Conservation (phyloP, 2,797 vertebrate species). For the Rhinichthys osculus region DNA sequence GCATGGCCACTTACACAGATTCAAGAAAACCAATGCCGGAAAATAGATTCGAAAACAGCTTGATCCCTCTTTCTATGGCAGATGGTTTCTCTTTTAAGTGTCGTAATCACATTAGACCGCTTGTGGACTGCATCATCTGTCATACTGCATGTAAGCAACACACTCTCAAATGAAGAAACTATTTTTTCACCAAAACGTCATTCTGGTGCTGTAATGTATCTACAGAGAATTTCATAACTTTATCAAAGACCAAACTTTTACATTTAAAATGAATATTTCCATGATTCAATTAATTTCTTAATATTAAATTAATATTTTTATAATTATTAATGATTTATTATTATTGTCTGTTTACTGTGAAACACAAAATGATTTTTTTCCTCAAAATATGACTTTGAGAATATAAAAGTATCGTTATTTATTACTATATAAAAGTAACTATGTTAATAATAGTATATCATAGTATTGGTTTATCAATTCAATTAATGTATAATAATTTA, state of each 20-base stretch:
- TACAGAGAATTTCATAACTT: background rate
- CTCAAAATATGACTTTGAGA: background rate
- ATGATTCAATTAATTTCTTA: too few relatives aligned
- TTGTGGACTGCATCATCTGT: slow-evolving; percentile 47
- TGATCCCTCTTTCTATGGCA: slow-evolving; percentile 47
- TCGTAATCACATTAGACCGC: slow-evolving; percentile 54
- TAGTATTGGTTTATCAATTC: background rate
- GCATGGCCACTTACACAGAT: slow-evolving; percentile 11
- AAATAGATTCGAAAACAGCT: slow-evolving; percentile 51
- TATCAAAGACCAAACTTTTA: background rate
- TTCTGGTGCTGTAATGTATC: background rate
- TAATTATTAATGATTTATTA: background rate
- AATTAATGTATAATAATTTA: background rate
- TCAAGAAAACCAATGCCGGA: slow-evolving; percentile 38
- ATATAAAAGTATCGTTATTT: background rate
- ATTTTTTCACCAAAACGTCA: background rate
- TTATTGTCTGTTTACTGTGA: background rate
- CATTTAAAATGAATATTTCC: background rate
- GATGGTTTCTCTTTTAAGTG: slow-evolving; percentile 64
- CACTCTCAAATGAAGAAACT: background rate
- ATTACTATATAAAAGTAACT: background rate
- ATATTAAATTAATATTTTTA: background rate
- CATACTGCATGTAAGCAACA: slow-evolving; percentile 24
- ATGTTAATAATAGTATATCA: background rate
- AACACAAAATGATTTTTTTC: background rate